Evolutionary conservation across 2,797 vertebrate genomes (phyloP).

Genomic region (Mionectes olivaceus): DNA sequence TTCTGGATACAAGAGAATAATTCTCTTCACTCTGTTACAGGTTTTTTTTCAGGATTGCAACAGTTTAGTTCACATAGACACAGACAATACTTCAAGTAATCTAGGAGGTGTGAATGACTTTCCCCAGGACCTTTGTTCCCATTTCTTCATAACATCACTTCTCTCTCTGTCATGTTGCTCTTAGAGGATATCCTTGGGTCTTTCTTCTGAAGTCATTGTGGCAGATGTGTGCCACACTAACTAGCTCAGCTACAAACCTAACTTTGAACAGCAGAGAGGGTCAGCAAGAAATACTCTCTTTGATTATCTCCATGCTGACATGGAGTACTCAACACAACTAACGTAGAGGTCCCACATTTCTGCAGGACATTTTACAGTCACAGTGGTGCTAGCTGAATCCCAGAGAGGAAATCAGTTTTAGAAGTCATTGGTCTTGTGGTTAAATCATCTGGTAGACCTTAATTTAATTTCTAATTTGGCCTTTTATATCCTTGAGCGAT

Average conservation of each 20-base stretch:
- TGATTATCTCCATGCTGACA: neutral
- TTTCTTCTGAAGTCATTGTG: neutral
- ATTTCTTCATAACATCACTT: neutral
- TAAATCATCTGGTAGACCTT: neutral
- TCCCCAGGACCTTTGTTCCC: neutral
- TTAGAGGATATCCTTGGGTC: neutral
- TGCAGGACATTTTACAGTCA: neutral
- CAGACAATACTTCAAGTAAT: neutral
- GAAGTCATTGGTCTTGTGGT: neutral
- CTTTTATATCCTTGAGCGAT: neutral
- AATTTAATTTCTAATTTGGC: neutral
- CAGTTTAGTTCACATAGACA: neutral
- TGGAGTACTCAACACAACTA: neutral
- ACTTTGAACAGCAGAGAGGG: neutral
- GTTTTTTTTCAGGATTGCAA: neutral
- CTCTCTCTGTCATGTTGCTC: neutral
- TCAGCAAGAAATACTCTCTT: neutral
- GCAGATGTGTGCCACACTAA: neutral
- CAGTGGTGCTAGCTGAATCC: neutral
- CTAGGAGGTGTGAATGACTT: neutral
- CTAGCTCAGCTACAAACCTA: neutral
- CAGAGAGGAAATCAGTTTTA: neutral
- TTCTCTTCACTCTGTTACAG: constrained; percentile 23
- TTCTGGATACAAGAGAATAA: constrained; percentile 21
- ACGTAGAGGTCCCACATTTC: fast-evolving